Conservation (phyloP, 2,113 vertebrate species). For the Odobenus rosmarus region DNA sequence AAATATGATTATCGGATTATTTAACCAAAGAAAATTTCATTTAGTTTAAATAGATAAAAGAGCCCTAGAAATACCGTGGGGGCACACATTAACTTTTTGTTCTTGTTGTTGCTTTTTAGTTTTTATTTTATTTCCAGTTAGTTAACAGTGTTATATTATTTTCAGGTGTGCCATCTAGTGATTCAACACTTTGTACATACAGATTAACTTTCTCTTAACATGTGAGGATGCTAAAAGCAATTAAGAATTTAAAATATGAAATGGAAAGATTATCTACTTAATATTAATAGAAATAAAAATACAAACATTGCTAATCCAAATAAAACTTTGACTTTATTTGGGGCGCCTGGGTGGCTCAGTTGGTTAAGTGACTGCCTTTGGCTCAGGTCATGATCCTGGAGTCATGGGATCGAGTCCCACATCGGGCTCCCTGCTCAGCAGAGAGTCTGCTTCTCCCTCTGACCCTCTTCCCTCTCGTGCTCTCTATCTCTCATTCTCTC, state of each 20-base stretch:
- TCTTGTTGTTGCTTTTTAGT: background rate
- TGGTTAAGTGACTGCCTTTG: no score
- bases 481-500: no score
- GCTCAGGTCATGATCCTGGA: no score
- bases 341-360: no score
- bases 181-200: background rate
- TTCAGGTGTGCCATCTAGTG: background rate
- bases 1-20: background rate
- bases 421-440: no score
- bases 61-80: background rate
- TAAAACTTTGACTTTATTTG: conserved; percentile 29
- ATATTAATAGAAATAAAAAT: conserved; percentile 45
- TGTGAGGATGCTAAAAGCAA: background rate
- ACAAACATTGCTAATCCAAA: background rate
- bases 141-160: background rate
- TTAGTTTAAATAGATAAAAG: background rate
- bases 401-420: no score
- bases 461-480: no score
- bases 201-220: background rate
- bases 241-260: conserved; percentile 39
- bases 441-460: no score
- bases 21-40: background rate
- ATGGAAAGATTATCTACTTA: background rate
- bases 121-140: background rate
- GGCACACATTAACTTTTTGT: background rate